Evolutionary conservation across 2,113 vertebrate species (phyloP).

Genomic region (Okapia johnstoni): DNA sequence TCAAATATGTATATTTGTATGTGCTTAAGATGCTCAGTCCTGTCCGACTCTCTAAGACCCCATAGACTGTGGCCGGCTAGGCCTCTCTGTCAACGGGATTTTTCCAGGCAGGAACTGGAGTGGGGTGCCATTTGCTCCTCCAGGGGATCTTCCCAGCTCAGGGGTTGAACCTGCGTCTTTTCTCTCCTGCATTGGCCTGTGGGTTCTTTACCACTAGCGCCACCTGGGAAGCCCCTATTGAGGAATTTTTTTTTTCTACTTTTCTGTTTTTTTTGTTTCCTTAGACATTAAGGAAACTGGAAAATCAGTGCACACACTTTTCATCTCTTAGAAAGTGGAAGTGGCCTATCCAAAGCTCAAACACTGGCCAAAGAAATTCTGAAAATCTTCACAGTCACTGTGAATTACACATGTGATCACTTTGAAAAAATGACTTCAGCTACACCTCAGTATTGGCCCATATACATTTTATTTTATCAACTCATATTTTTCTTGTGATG

Average conservation of each 20-base stretch:
- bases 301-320: not conserved
- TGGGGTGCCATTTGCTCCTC: not conserved
- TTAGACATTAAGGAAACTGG: not conserved
- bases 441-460: not conserved
- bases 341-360: not conserved
- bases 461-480: not conserved
- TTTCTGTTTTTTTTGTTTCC: not conserved
- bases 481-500: not conserved
- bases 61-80: not conserved
- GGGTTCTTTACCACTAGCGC: not conserved
- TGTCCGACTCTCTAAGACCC: not conserved
- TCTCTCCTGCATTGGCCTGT: not conserved
- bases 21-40: not conserved
- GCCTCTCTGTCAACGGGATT: not conserved
- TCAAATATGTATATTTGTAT: not conserved
- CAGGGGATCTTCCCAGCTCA: not conserved
- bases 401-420: not conserved
- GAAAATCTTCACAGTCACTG: not conserved
- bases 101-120: not conserved
- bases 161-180: not conserved
- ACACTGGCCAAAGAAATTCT: not conserved
- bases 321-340: not conserved
- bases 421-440: not conserved
- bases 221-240: not conserved
- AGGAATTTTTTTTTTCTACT: accelerated